These are phyloP conservation scores for Athene noctua DNA, from an alignment of 2,113 vertebrate genomes.

Conservation along the genomic window DNA sequence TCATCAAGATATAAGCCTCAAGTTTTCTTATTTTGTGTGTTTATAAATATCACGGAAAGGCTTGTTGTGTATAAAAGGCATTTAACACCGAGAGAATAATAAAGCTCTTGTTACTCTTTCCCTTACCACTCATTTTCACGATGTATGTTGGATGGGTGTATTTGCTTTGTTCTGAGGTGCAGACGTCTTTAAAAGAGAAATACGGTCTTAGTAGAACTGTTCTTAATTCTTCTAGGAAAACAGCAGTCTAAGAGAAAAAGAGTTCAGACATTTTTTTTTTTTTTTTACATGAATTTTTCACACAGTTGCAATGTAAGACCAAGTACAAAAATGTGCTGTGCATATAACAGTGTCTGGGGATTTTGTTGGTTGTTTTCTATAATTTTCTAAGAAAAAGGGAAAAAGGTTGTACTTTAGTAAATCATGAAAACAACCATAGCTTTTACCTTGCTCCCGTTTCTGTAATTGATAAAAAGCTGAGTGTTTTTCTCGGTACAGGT, in stretches of 20 bases:
- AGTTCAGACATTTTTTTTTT: neutral
- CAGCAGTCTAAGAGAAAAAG: neutral
- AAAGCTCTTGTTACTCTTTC: neutral
- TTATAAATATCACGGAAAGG: neutral
- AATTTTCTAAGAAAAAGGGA: neutral
- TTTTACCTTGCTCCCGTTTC: constrained; percentile 72
- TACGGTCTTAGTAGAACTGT: neutral
- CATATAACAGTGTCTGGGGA: neutral
- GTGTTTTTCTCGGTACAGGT: constrained; percentile 33
- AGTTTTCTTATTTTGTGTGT: neutral
- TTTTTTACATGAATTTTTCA: neutral
- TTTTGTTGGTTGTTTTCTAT: neutral
- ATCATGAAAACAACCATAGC: rapidly evolving
- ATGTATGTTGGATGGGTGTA: constrained; percentile 70
- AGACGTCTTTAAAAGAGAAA: neutral
- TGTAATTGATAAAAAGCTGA: constrained; percentile 39
- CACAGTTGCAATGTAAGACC: neutral
- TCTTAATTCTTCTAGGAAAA: neutral
- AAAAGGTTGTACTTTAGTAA: no score
- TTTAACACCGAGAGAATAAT: neutral
- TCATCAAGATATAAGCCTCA: neutral
- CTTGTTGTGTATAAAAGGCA: neutral
- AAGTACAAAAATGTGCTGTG: neutral
- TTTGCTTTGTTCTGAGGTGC: neutral
- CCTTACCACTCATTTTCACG: constrained; percentile 81